A percentile compares a stretch with the other conserved stretches of the same genome.
Conservation (phyloP, 1,140 invertebrate species). For the Anoplophora glabripennis region DNA sequence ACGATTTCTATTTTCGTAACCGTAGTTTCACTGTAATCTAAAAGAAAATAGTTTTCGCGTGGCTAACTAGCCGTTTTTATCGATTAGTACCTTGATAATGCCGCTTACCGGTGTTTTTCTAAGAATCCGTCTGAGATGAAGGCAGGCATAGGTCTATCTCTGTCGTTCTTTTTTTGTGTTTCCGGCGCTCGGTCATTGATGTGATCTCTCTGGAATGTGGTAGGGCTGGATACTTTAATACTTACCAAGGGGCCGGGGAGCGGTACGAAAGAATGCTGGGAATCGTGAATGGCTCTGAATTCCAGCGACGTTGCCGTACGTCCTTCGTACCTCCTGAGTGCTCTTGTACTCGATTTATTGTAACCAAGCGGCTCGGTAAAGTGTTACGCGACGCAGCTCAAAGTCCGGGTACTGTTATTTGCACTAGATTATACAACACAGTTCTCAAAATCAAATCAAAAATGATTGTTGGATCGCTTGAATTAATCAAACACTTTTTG, state of each 20-base stretch:
- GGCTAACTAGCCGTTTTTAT: not conserved
- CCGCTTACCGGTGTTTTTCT: conserved; percentile 33
- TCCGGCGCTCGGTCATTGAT: conserved; percentile 49
- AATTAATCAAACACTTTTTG: conserved; percentile 7
- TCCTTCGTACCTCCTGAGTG: conserved; percentile 19
- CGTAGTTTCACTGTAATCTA: not conserved
- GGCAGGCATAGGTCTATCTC: conserved; percentile 31
- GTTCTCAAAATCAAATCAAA: no score
- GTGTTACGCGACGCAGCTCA: conserved; percentile 14
- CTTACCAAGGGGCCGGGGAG: conserved; percentile 24
- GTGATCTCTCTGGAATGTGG: conserved; percentile 50
- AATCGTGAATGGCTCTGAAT: conserved; percentile 49
- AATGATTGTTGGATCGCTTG: no score
- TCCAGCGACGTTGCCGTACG: conserved; percentile 38
- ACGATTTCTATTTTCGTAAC: not conserved
- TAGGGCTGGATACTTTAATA: conserved; percentile 40
- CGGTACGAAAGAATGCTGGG: conserved; percentile 45
- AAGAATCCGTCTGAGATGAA: conserved; percentile 36
- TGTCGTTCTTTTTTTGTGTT: conserved; percentile 41
- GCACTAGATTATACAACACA: not conserved
- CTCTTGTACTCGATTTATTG: conserved; percentile 28
- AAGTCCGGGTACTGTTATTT: conserved; percentile 5
- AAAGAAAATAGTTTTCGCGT: not conserved
- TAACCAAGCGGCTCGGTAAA: not conserved
- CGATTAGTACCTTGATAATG: conserved; percentile 1